Percentiles rank a stretch among this genome's conserved stretches.
Conservation (phyloP, 37 sponge, comb jelly and placozoan genomes). For the Oopsacas minuta region DNA sequence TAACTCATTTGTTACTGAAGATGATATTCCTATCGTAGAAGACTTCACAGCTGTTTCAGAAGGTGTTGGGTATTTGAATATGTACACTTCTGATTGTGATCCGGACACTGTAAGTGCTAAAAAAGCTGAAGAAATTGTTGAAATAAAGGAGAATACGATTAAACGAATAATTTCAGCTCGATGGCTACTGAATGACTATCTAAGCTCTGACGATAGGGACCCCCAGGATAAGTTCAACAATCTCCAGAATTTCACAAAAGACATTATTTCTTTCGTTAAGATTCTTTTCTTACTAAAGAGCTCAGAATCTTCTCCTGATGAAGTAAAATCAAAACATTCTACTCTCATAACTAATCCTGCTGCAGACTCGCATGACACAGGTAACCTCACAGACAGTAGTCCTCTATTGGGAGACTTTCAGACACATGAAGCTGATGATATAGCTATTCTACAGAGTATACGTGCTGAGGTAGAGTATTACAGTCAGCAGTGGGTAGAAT, state of each 20-base stretch:
- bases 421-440: neutral
- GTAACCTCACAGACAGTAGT: neutral
- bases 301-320: neutral
- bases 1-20: neutral
- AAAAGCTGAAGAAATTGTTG: neutral
- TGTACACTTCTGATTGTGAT: neutral
- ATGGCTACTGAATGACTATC: neutral
- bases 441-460: neutral
- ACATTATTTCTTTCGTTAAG: neutral
- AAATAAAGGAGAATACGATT: neutral
- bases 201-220: neutral
- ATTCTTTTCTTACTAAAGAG: neutral
- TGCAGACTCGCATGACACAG: neutral
- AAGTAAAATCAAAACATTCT: neutral
- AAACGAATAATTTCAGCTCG: neutral
- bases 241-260: neutral
- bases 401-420: neutral
- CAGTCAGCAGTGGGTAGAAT: neutral
- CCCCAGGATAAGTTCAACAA: neutral
- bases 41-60: slow-evolving; percentile 9
- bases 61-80: neutral
- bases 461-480: neutral
- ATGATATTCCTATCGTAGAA: neutral
- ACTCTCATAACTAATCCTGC: slow-evolving; percentile 3
- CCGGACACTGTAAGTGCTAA: neutral